phyloP scores from a whole-genome alignment of 2,797 vertebrate genomes.

The Echeneis naucrates region DNA sequence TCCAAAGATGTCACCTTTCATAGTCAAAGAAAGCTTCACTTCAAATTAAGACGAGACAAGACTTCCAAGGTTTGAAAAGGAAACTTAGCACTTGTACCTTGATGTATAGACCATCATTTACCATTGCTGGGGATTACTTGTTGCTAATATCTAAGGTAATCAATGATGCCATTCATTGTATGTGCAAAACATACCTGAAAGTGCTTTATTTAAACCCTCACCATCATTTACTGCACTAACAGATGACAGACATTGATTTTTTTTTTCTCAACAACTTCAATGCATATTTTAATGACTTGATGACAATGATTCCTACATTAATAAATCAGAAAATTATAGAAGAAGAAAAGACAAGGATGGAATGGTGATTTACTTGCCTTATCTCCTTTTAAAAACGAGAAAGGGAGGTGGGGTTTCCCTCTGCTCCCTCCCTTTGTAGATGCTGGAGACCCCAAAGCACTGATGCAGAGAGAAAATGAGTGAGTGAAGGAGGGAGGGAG shows the following conservation, averaged over 20 bases:
- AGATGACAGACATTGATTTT: neutral
- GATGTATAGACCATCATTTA: neutral
- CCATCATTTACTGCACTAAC: neutral
- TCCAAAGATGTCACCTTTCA: too few species aligned
- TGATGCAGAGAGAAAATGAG: slow-evolving; percentile 41
- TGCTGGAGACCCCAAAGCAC: slow-evolving; percentile 46
- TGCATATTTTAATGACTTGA: neutral
- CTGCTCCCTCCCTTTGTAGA: slow-evolving; percentile 37
- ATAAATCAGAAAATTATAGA: neutral
- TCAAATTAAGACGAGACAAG: neutral
- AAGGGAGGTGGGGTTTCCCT: slow-evolving; percentile 33
- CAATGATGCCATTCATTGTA: too few species aligned
- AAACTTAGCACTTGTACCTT: neutral
- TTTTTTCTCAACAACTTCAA: neutral
- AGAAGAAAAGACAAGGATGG: neutral
- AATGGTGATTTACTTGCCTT: slow-evolving; percentile 38
- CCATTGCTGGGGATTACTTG: neutral
- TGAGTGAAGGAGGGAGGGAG: neutral
- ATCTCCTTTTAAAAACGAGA: slow-evolving; percentile 19
- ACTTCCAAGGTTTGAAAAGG: neutral
- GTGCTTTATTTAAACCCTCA: neutral
- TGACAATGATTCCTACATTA: neutral
- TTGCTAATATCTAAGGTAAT: neutral
- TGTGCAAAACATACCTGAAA: neutral
- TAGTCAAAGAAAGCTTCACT: too few species aligned